Conservation (phyloP, 2,888 invertebrate species). For the Tribolium freemani region DNA sequence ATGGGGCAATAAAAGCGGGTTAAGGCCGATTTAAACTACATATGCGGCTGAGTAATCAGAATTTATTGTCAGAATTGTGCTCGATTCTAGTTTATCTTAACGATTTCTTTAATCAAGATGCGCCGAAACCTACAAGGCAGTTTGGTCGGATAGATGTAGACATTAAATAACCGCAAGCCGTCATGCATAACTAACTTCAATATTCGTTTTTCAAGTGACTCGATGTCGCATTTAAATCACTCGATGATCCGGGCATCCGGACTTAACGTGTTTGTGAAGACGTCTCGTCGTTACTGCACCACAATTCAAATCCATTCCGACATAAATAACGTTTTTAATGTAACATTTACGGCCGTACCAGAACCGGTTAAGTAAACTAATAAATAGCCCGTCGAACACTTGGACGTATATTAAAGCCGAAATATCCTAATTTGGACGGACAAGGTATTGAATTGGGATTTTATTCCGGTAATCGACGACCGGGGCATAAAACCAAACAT, state of each 20-base stretch:
- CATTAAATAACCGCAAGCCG: conserved; percentile 48
- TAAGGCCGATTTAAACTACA: conserved; percentile 31
- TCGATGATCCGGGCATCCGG: conserved; percentile 34
- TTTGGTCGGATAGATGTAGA: conserved; percentile 45
- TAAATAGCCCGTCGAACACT: conserved; percentile 52
- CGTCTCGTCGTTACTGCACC: conserved; percentile 32
- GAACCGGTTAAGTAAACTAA: conserved; percentile 58
- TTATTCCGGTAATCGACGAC: conserved; percentile 38
- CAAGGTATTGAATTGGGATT: conserved; percentile 40
- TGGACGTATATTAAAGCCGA: conserved; percentile 50
- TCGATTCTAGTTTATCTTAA: conserved; percentile 53
- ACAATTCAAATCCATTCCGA: conserved; percentile 40
- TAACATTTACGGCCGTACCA: conserved; percentile 57
- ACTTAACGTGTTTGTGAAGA: conserved; percentile 35
- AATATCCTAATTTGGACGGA: conserved; percentile 46
- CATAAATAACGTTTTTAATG: conserved; percentile 57
- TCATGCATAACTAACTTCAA: conserved; percentile 47
- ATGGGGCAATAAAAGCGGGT: conserved; percentile 27
- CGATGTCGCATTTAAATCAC: conserved; percentile 36
- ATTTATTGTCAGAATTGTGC: conserved; percentile 45
- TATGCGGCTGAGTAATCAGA: conserved; percentile 35
- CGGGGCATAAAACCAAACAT: conserved; percentile 28
- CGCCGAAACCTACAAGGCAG: conserved; percentile 49
- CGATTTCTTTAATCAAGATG: conserved; percentile 53
- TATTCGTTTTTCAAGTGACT: conserved; percentile 24